Conservation (phyloP, 2,797 vertebrate species). For the Argentina silus region DNA sequence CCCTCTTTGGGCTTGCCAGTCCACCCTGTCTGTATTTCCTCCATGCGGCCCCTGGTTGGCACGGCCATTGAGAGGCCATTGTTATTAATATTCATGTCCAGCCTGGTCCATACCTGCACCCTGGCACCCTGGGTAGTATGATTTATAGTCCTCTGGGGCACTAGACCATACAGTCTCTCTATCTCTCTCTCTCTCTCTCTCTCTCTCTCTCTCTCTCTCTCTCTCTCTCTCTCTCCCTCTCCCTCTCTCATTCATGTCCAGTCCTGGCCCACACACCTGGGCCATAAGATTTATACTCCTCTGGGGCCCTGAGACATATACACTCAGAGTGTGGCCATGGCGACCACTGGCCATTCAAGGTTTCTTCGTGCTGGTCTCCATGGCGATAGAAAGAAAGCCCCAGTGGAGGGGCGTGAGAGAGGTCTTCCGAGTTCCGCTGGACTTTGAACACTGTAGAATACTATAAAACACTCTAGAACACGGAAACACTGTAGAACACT, state of each 20-base stretch:
- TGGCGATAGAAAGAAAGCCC: conserved; percentile 34
- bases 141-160: neutral
- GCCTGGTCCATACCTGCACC: neutral
- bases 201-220: neutral
- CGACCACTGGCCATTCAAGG: conserved; percentile 4
- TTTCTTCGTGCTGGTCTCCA: conserved; percentile 31
- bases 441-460: neutral
- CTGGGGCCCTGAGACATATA: too few species aligned
- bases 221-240: neutral
- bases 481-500: too few species aligned
- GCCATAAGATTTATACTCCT: neutral
- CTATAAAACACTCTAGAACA: too few species aligned
- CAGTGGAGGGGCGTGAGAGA: conserved; percentile 31
- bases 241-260: too few species aligned
- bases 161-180: too few species aligned
- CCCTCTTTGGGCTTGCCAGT: neutral
- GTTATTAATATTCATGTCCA: neutral
- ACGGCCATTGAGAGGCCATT: neutral
- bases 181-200: neutral
- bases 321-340: conserved; percentile 14
- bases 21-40: neutral
- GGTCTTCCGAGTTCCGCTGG: neutral
- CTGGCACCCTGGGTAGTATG: neutral
- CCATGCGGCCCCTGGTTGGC: neutral
- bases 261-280: neutral